Evolutionary conservation across 1,140 invertebrate genomes (phyloP), one percentile per base, ranked within the genome.

Genomic region (Drosophila neocordata): DNA sequence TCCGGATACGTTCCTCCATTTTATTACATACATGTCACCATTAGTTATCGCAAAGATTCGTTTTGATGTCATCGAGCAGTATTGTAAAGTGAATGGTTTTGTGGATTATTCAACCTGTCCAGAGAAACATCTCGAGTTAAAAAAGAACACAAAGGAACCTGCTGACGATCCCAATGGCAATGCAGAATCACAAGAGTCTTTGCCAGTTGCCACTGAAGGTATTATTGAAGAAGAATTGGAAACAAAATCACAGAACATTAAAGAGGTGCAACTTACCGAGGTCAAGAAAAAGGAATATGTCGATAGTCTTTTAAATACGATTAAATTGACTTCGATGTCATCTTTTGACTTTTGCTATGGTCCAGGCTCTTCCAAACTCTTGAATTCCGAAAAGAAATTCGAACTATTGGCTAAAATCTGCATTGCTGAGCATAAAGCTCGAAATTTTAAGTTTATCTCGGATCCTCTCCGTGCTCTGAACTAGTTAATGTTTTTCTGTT

Each of bases 331-430:
- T 6, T 63, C 62, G 2, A 77, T 77, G 75, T 22, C 44, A 11
- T 9, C 75, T 4, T 75, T 60, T 24, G 72, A 77, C n/a, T 77
- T 77, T 44, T 60, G 63, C 35, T 37, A 37, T 35, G 75, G 75
- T 8, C 75, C 75, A 1, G 75, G 72, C 12, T 4, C 3, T 12
- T 77, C 75, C 0, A 18, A 64, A 8, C 51, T 77, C 9, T 41
- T 77, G 24, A 41, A 24, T 20, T 5, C 62, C 3, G 35, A 74
- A 15, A 59, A 56, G 58, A 74, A 77, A 27, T 77, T 60, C 15
- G 18, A 77, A 5, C 0, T 77, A 1, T 20, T 77, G 1, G 67
- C 67, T 11, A 11, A 44, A 18, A 77, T 77, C 27, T 74, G 72
- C 18, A 65, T 77, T 55, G 35, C 55, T 3, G 63, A 66, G 13